Percentiles rank a stretch among this genome's conserved stretches.
These are phyloP conservation scores for Ceramica pisi DNA, from an alignment of 2,888 invertebrate genomes.

Conservation along the genomic window DNA sequence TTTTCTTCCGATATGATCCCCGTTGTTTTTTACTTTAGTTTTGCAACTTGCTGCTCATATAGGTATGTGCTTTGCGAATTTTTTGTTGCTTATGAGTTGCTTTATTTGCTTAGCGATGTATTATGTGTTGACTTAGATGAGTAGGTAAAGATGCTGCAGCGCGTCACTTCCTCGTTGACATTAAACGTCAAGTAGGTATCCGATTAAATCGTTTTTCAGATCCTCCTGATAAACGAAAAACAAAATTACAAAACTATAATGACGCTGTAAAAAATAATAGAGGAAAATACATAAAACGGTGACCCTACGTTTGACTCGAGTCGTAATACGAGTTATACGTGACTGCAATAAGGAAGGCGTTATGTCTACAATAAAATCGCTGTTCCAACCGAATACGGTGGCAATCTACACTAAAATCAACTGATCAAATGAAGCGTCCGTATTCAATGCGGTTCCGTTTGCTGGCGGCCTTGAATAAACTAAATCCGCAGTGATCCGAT, in stretches of 20 bases:
- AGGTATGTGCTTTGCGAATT: constrained; percentile 32
- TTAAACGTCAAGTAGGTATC: constrained; percentile 32
- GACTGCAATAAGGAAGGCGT: constrained; percentile 72
- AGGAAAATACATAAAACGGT: constrained; percentile 65
- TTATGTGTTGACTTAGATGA: neutral
- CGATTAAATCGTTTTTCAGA: constrained; percentile 42
- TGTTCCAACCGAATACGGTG: constrained; percentile 65
- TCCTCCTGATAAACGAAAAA: constrained; percentile 43
- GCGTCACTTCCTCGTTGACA: constrained; percentile 35
- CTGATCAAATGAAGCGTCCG: constrained; percentile 70
- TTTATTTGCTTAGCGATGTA: constrained; percentile 34
- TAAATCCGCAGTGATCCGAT: constrained; percentile 60
- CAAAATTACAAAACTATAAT: constrained; percentile 44
- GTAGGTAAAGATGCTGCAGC: neutral
- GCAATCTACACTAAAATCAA: constrained; percentile 67
- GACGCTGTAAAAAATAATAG: constrained; percentile 42
- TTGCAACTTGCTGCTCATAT: constrained; percentile 3
- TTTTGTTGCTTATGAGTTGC: constrained; percentile 9
- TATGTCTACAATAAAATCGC: constrained; percentile 61
- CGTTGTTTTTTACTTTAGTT: constrained; percentile 12
- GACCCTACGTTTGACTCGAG: constrained; percentile 67
- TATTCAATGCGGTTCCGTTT: constrained; percentile 63
- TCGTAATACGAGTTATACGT: constrained; percentile 64
- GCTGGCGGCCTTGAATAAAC: constrained; percentile 62
- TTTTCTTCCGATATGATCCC: constrained; percentile 15